Percentiles rank a stretch among this genome's conserved stretches.
Conservation (phyloP, 1,140 invertebrate genomes). For the Leptopilina clavipes region DNA sequence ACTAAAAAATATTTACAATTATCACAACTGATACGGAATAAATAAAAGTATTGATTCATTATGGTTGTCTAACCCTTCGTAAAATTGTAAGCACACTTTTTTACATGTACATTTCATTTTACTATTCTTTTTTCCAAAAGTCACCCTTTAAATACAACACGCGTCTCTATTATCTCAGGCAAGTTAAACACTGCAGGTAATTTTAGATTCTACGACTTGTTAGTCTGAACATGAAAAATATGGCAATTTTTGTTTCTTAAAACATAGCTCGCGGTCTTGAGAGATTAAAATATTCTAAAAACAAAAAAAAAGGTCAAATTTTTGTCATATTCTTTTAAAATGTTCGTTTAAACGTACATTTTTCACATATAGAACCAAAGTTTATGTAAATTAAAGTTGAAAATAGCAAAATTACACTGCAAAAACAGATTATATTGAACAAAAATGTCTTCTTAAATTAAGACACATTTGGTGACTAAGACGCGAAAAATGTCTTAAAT, state of each 20-base stretch:
- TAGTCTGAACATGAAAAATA: background rate
- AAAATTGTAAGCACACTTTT: too few species aligned
- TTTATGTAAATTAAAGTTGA: too few species aligned
- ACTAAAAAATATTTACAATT: too few species aligned
- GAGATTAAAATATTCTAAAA: constrained; percentile 24
- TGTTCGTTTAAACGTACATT: background rate
- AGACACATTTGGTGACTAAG: too few species aligned
- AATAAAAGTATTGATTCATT: too few species aligned
- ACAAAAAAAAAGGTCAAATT: background rate
- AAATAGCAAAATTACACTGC: too few species aligned
- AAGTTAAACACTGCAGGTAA: background rate
- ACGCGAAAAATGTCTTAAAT: too few species aligned
- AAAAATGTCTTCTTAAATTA: too few species aligned
- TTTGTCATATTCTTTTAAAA: background rate
- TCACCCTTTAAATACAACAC: background rate
- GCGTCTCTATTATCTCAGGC: background rate
- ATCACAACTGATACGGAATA: too few species aligned
- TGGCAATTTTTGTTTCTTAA: constrained; percentile 25
- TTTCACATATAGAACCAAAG: too few species aligned
- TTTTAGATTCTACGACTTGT: constrained; percentile 11
- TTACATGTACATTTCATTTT: background rate
- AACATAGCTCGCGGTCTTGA: constrained; percentile 17
- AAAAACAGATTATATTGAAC: too few species aligned
- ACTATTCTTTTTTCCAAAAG: background rate
- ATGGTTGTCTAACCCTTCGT: too few species aligned